Percentiles rank a stretch among this genome's conserved stretches.
Evolutionary conservation across 2,888 invertebrate genomes (phyloP).

Genomic region (Malacosoma neustria): DNA sequence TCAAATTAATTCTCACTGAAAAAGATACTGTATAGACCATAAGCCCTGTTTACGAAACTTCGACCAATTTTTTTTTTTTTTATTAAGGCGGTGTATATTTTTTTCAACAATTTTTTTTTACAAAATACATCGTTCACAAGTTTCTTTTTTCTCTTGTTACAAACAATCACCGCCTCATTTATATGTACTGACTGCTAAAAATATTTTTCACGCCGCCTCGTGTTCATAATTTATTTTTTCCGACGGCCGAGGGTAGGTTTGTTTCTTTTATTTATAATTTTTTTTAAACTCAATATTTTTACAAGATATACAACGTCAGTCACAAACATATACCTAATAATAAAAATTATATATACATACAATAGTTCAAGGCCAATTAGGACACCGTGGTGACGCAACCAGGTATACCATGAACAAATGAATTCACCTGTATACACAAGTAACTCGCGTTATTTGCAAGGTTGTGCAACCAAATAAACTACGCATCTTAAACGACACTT

Average conservation of each 20-base stretch:
- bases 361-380: no score
- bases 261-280: conserved; percentile 15
- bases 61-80: conserved; percentile 1
- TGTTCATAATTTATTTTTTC: conserved; percentile 21
- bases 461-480: no score
- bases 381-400: no score
- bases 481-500: no score
- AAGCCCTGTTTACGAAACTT: not conserved
- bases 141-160: conserved; percentile 63
- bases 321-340: conserved; percentile 10
- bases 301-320: conserved; percentile 11
- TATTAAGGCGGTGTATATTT: conserved; percentile 20
- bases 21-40: not conserved
- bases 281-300: conserved; percentile 15
- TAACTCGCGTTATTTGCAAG: no score
- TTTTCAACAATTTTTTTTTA: conserved; percentile 47
- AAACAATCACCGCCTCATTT: conserved; percentile 46
- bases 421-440: no score
- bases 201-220: conserved; percentile 51
- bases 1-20: conserved; percentile 1
- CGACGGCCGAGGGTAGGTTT: conserved; percentile 19
- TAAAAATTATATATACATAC: conserved; percentile 7
- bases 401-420: no score
- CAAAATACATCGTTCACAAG: conserved; percentile 55
- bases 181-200: conserved; percentile 54